phyloP scores from a whole-genome alignment of 2,888 invertebrate species.

The Leptinotarsa haldemani region DNA sequence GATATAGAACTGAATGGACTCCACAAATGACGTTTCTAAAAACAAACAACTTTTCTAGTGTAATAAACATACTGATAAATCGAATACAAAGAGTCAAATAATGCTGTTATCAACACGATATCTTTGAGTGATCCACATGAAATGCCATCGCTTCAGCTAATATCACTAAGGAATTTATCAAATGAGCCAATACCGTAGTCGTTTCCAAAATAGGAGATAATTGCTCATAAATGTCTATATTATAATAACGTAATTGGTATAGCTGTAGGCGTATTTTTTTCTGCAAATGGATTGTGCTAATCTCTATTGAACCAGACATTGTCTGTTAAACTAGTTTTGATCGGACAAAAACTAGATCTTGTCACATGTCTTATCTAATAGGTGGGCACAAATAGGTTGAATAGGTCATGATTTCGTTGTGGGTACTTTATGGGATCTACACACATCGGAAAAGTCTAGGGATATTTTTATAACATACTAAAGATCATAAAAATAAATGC shows the following conservation, averaged over 20 bases:
- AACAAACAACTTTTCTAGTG: too few species aligned
- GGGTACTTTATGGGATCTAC: too few species aligned
- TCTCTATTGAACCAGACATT: background rate
- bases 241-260: background rate
- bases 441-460: too few species aligned
- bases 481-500: too few species aligned
- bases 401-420: background rate
- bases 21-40: too few species aligned
- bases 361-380: background rate
- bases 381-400: background rate
- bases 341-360: background rate
- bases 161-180: background rate
- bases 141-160: background rate
- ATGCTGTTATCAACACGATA: background rate
- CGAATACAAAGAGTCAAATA: too few species aligned
- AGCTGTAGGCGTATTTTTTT: background rate
- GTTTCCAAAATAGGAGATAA: conserved; percentile 1
- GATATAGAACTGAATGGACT: too few species aligned
- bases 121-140: background rate
- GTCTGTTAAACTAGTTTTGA: background rate
- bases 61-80: too few species aligned
- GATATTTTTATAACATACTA: too few species aligned
- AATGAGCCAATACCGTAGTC: background rate
- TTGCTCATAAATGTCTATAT: background rate
- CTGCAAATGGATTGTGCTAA: background rate